phyloP scores from a whole-genome alignment of 2,797 vertebrate genomes.

The Anisognathus igniventris region DNA sequence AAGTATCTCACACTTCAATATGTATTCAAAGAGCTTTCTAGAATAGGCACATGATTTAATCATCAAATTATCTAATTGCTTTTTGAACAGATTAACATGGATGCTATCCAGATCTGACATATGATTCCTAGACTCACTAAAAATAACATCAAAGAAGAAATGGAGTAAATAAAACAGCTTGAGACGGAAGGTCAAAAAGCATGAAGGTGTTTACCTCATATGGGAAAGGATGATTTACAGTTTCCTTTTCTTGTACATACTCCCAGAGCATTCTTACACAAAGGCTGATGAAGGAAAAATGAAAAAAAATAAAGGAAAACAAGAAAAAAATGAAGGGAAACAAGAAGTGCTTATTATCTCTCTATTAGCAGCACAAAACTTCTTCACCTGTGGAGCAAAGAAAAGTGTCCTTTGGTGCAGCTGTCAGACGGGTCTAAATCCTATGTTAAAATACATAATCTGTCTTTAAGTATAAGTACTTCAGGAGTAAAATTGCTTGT shows the following conservation, averaged over 20 bases:
- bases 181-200: neutral
- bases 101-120: neutral
- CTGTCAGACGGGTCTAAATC: neutral
- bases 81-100: neutral
- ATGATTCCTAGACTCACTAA: neutral
- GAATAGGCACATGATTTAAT: neutral
- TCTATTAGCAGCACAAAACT: neutral
- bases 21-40: neutral
- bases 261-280: neutral
- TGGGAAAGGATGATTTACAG: rapidly evolving
- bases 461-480: neutral
- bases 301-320: neutral
- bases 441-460: neutral
- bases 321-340: neutral
- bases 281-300: neutral
- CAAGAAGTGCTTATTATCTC: neutral
- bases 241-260: neutral
- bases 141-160: neutral
- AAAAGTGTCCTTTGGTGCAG: neutral
- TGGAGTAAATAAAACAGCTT: neutral
- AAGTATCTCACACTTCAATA: neutral
- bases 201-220: neutral
- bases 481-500: neutral
- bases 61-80: neutral
- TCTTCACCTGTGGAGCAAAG: neutral